phyloP scores from a whole-genome alignment of 2,888 invertebrate genomes.

The Cephus sareptanus region DNA sequence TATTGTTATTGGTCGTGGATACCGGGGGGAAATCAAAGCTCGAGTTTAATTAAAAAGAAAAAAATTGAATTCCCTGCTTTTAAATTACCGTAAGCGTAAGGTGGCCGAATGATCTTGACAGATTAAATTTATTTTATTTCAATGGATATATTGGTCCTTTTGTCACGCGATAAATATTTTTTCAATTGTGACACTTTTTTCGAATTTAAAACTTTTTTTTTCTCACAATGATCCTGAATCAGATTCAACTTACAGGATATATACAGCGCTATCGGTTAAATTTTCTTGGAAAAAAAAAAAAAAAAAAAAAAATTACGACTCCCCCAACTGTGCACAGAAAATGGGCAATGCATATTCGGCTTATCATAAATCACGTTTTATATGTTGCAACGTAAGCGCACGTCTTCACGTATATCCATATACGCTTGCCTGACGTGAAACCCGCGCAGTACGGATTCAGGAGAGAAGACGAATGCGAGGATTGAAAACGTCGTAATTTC shows the following conservation, averaged over 20 bases:
- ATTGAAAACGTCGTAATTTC: not conserved
- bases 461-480: conserved; percentile 2
- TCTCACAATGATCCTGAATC: too few species aligned
- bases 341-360: conserved; percentile 2
- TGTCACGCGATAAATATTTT: too few species aligned
- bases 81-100: too few species aligned
- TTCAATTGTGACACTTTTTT: not conserved
- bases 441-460: not conserved
- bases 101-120: too few species aligned
- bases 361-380: conserved; percentile 1
- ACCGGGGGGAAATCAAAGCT: not conserved
- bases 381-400: not conserved
- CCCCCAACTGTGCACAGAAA: not conserved
- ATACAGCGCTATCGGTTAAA: too few species aligned
- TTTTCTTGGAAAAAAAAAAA: not conserved
- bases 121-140: too few species aligned
- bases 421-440: not conserved
- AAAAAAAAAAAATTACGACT: not conserved
- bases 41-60: not conserved
- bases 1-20: too few species aligned
- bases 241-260: too few species aligned
- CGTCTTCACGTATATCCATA: not conserved
- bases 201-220: too few species aligned
- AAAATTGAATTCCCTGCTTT: not conserved
- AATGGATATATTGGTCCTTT: too few species aligned